These are phyloP conservation scores for Synchiropus splendidus DNA, from an alignment of 2,113 vertebrate species.

Conservation along the genomic window DNA sequence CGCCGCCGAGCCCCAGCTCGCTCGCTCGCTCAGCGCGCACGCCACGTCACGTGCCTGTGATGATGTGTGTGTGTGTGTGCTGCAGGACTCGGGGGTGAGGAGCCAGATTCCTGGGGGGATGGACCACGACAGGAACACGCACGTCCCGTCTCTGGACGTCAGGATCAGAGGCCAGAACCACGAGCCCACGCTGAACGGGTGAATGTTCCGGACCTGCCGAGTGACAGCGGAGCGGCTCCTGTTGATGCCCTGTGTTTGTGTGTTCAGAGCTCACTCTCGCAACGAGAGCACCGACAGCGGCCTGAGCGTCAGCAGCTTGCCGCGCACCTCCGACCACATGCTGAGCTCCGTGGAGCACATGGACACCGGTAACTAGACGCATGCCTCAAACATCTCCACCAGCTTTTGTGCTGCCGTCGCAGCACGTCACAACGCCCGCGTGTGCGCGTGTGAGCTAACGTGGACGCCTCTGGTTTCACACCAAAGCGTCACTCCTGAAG, in stretches of 20 bases:
- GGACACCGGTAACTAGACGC: slow-evolving; percentile 83
- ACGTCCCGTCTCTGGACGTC: slow-evolving; percentile 79
- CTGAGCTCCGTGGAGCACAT: slow-evolving; percentile 90
- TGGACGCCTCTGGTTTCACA: too few species aligned
- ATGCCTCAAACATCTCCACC: too few species aligned
- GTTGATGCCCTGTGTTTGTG: neutral
- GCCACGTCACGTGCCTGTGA: too few species aligned
- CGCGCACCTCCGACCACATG: slow-evolving; percentile 87
- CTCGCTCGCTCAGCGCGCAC: too few species aligned
- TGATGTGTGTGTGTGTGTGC: too few species aligned
- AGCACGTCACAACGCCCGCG: too few species aligned
- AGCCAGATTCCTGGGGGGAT: slow-evolving; percentile 78
- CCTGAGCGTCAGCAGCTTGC: slow-evolving; percentile 89
- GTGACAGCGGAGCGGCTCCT: too few species aligned
- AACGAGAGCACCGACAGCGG: slow-evolving; percentile 93
- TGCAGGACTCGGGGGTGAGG: slow-evolving; percentile 81
- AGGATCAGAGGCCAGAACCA: slow-evolving; percentile 85
- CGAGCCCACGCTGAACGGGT: slow-evolving; percentile 92
- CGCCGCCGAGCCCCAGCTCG: too few species aligned
- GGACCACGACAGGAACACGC: slow-evolving; percentile 84
- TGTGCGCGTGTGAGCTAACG: too few species aligned
- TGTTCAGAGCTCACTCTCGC: slow-evolving; percentile 81
- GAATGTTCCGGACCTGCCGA: slow-evolving; percentile 11
- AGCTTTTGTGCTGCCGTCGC: too few species aligned
- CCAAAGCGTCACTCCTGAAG: too few species aligned